phyloP scores from a whole-genome alignment of 2,113 vertebrate species.

The Brachirus orientalis region DNA sequence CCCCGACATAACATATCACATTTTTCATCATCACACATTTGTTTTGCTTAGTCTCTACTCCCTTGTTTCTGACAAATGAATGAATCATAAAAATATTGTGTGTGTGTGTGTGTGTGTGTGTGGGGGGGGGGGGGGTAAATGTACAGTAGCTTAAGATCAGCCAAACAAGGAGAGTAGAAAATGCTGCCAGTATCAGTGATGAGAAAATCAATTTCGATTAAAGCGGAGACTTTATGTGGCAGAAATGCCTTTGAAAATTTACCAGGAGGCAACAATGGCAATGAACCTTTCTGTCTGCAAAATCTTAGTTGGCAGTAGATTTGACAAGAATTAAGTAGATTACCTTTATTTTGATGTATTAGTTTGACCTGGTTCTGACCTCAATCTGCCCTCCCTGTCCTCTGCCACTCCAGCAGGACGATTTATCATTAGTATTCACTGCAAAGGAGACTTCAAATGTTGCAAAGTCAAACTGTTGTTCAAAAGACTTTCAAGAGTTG shows the following conservation, averaged over 20 bases:
- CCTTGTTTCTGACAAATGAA: conserved; percentile 20
- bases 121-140: conserved; percentile 23
- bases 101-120: too few relatives aligned
- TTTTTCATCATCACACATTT: conserved; percentile 3
- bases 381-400: not conserved
- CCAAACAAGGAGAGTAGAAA: conserved; percentile 28
- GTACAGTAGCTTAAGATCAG: conserved; percentile 34
- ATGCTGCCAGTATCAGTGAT: conserved; percentile 22
- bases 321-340: conserved; percentile 10
- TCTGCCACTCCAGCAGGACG: not conserved
- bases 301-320: conserved; percentile 3
- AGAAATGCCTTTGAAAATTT: conserved; percentile 25
- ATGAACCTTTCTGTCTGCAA: conserved; percentile 19
- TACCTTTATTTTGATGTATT: conserved; percentile 28
- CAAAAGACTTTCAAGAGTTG: conserved; percentile 38
- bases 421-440: conserved; percentile 8
- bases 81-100: conserved; percentile 30
- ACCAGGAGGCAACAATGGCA: conserved; percentile 10
- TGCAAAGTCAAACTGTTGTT: conserved; percentile 44
- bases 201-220: conserved; percentile 50
- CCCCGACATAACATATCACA: conserved; percentile 11
- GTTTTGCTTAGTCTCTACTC: not conserved
- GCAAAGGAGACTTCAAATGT: conserved; percentile 33
- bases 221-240: conserved; percentile 26
- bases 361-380: conserved; percentile 18